phyloP scores from a whole-genome alignment of 2,113 vertebrate species.

The Pseudolaguvia tuberculata region DNA sequence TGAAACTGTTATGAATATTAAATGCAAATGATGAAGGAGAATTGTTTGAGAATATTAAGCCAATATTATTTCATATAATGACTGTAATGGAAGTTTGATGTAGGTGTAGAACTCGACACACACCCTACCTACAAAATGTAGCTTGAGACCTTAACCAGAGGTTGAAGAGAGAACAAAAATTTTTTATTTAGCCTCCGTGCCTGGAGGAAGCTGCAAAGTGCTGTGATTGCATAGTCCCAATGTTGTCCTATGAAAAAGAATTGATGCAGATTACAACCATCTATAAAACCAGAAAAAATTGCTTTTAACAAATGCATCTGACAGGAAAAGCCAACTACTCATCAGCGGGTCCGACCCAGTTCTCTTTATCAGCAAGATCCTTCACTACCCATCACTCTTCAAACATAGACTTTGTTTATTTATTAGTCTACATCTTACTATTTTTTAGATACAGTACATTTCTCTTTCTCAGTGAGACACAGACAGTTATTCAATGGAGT shows the following conservation, averaged over 20 bases:
- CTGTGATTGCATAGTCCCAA: conserved; percentile 31
- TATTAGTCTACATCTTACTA: conserved; percentile 35
- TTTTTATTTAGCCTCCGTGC: conserved; percentile 17
- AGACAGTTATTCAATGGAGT: conserved; percentile 50
- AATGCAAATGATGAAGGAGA: conserved; percentile 1
- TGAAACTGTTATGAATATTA: conserved; percentile 26
- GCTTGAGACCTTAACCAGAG: background rate
- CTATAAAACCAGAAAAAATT: conserved; percentile 37
- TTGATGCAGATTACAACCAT: conserved; percentile 35
- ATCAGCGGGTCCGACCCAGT: conserved; percentile 25
- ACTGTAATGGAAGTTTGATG: background rate
- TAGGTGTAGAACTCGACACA: background rate
- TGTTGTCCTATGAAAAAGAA: conserved; percentile 18
- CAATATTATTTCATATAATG: conserved; percentile 10
- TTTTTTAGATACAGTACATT: conserved; percentile 43
- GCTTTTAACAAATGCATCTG: conserved; percentile 39
- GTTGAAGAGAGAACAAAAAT: conserved; percentile 3
- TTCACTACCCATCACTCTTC: conserved; percentile 16
- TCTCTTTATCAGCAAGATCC: conserved; percentile 30
- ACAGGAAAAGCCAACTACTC: conserved; percentile 29
- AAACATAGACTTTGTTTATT: conserved; percentile 38
- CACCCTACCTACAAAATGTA: background rate
- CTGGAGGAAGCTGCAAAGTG: conserved; percentile 27
- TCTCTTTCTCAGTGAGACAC: conserved; percentile 29
- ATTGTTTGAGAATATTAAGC: conserved; percentile 4